phyloP scores from a whole-genome alignment of 1,140 invertebrate genomes.

The Achatina immaculata region DNA sequence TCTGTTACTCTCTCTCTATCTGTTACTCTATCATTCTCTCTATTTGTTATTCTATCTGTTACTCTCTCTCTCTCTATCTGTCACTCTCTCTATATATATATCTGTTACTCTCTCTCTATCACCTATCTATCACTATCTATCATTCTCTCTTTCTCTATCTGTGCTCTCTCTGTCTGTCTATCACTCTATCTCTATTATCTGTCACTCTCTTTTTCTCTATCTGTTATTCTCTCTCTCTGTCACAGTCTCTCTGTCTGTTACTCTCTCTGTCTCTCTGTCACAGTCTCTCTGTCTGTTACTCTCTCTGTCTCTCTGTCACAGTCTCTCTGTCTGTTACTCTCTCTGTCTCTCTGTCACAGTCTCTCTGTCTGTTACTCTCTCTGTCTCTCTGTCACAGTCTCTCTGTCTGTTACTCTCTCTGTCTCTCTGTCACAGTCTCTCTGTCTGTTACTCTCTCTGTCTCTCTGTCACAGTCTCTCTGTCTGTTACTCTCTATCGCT shows the following conservation, averaged over 20 bases:
- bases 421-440: too few relatives aligned
- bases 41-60: not conserved
- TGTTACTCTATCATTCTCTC: not conserved
- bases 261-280: not conserved
- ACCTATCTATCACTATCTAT: not conserved
- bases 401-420: not conserved
- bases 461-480: too few relatives aligned
- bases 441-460: too few relatives aligned
- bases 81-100: not conserved
- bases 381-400: not conserved
- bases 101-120: not conserved
- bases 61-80: not conserved
- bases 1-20: not conserved
- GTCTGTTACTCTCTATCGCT: not conserved
- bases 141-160: too few relatives aligned
- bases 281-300: not conserved
- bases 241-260: not conserved
- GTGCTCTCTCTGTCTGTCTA: too few relatives aligned
- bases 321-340: too few relatives aligned
- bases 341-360: too few relatives aligned
- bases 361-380: not conserved
- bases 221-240: slow-evolving; percentile 13
- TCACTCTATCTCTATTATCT: too few relatives aligned
- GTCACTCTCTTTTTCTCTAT: slow-evolving; percentile 4
- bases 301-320: too few relatives aligned